These are phyloP conservation scores for Notodonta ziczac DNA, from an alignment of 2,888 invertebrate species.

Conservation along the genomic window DNA sequence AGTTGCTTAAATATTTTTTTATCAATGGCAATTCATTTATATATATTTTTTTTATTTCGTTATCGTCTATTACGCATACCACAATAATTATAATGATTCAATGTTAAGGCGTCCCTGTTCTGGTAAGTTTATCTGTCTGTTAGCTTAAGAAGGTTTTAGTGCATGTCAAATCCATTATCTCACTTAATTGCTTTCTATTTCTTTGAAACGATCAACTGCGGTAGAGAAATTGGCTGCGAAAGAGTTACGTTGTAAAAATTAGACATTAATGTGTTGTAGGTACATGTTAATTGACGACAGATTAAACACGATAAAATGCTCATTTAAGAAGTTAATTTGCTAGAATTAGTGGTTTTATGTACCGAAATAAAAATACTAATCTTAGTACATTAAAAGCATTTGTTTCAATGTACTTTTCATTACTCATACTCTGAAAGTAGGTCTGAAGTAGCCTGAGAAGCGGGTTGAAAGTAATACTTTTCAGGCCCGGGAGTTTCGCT, in stretches of 20 bases:
- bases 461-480: too few species aligned
- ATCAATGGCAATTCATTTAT: too few species aligned
- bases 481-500: too few species aligned
- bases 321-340: conserved; percentile 10
- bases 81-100: conserved; percentile 10
- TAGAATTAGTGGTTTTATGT: too few species aligned
- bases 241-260: conserved; percentile 47
- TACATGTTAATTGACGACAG: conserved; percentile 44
- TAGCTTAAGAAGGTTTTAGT: conserved; percentile 37
- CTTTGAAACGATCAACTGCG: conserved; percentile 60
- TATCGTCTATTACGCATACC: too few species aligned
- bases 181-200: conserved; percentile 43
- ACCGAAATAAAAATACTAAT: too few species aligned
- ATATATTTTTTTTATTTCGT: too few species aligned
- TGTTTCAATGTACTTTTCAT: too few species aligned
- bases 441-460: too few species aligned
- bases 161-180: conserved; percentile 44
- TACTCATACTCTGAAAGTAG: too few species aligned
- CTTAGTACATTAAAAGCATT: too few species aligned
- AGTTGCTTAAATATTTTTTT: too few species aligned
- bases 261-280: conserved; percentile 56
- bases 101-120: conserved; percentile 19
- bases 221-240: conserved; percentile 56
- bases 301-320: conserved; percentile 29
- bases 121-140: conserved; percentile 24